Evolutionary conservation across 2,797 vertebrate genomes (phyloP).

Genomic region (Helostoma temminkii): DNA sequence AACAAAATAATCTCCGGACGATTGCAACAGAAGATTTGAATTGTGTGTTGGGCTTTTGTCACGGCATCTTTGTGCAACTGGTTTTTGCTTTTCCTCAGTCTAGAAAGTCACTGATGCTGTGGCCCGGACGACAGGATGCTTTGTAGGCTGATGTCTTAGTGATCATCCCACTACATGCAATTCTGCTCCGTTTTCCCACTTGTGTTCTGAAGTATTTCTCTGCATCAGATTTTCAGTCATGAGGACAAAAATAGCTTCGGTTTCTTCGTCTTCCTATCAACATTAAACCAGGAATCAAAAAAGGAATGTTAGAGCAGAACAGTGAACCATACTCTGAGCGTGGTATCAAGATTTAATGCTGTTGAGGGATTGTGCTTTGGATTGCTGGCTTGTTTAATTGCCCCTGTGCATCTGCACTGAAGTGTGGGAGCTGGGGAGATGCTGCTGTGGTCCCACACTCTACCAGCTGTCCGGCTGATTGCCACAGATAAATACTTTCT

Average conservation of each 20-base stretch:
- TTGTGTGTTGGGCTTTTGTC: conserved; percentile 17
- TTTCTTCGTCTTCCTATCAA: conserved; percentile 11
- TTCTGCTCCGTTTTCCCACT: conserved; percentile 8
- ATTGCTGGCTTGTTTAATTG: conserved; percentile 54
- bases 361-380: conserved; percentile 31
- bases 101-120: conserved; percentile 20
- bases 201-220: background rate
- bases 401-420: conserved; percentile 35
- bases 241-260: background rate
- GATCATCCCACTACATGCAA: conserved; percentile 13
- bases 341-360: conserved; percentile 47
- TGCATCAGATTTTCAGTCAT: background rate
- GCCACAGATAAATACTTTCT: conserved; percentile 39
- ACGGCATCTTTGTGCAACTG: conserved; percentile 70
- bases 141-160: conserved; percentile 28
- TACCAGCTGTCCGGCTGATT: conserved; percentile 33
- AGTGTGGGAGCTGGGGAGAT: conserved; percentile 21
- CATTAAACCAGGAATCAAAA: background rate
- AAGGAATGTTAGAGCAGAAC: background rate
- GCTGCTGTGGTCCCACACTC: conserved; percentile 26
- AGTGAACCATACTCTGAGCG: background rate
- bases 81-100: conserved; percentile 63
- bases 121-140: conserved; percentile 23
- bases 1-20: background rate
- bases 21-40: conserved; percentile 18